These are phyloP conservation scores for Charadrius vociferus DNA, from an alignment of 2,113 vertebrate genomes.

Conservation along the genomic window DNA sequence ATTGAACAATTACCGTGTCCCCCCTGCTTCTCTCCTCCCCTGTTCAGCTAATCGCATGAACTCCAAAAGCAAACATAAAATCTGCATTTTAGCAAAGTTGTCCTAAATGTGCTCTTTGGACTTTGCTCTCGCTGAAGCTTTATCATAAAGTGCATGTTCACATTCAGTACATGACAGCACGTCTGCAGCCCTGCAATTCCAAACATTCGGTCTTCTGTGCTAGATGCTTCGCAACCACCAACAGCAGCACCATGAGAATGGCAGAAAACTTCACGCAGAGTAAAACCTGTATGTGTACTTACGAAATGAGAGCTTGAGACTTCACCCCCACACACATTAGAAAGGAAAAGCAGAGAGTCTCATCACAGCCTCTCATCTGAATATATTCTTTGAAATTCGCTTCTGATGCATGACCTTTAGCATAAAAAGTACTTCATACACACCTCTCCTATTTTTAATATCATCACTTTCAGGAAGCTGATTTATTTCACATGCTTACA, in stretches of 20 bases:
- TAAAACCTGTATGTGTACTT: neutral
- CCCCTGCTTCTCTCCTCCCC: neutral
- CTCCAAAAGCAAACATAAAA: neutral
- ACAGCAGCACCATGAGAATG: rapidly evolving
- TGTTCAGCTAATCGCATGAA: neutral
- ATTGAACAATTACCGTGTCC: neutral
- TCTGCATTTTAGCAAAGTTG: neutral
- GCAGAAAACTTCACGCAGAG: neutral
- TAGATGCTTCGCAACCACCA: neutral
- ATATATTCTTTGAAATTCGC: neutral
- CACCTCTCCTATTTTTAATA: neutral
- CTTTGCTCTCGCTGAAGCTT: neutral
- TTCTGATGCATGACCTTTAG: neutral
- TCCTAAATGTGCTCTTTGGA: neutral
- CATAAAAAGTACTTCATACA: neutral
- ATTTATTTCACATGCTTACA: neutral
- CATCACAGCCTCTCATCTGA: neutral
- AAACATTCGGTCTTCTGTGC: neutral
- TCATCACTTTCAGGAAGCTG: neutral
- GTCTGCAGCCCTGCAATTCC: neutral
- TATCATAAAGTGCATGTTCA: neutral
- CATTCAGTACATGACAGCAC: rapidly evolving
- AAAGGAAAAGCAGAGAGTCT: neutral
- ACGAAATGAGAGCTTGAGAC: neutral
- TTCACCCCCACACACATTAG: neutral